A percentile compares a stretch with the other conserved stretches of the same genome.
phyloP scores from a whole-genome alignment of 1,140 invertebrate genomes.

The Zaprionus lachaisei region DNA sequence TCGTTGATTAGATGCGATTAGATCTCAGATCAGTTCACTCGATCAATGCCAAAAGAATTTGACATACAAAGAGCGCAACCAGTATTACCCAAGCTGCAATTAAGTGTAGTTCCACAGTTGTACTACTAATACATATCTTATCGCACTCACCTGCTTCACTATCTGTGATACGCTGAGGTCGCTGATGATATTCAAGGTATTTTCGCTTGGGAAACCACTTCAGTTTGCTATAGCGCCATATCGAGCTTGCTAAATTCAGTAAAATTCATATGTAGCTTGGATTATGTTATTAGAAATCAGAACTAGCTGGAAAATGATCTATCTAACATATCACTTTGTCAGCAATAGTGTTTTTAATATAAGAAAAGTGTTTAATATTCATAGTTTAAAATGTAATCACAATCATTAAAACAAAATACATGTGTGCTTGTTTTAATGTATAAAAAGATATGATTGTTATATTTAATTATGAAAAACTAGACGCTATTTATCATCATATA shows the following conservation, averaged over 20 bases:
- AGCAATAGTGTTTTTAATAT: not conserved
- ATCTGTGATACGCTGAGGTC: not conserved
- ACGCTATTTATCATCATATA: conserved; percentile 1
- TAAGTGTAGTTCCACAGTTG: not conserved
- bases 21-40: conserved; percentile 9
- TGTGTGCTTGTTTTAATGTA: not conserved
- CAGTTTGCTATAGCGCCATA: not conserved
- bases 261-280: not conserved
- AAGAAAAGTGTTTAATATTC: not conserved
- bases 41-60: not conserved
- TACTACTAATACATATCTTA: not conserved
- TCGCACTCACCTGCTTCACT: not conserved
- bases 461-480: not conserved
- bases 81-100: not conserved
- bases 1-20: conserved; percentile 22
- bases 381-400: not conserved
- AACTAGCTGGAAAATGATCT: not conserved
- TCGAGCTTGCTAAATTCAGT: not conserved
- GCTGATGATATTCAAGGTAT: not conserved
- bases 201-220: conserved; percentile 2
- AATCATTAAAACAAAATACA: not conserved
- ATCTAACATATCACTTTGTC: not conserved
- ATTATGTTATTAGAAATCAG: not conserved
- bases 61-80: not conserved
- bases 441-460: too few relatives aligned